Evolutionary conservation across 2,113 vertebrate genomes (phyloP), one percentile per base, ranked within the genome.

Genomic region (Bos indicus): DNA sequence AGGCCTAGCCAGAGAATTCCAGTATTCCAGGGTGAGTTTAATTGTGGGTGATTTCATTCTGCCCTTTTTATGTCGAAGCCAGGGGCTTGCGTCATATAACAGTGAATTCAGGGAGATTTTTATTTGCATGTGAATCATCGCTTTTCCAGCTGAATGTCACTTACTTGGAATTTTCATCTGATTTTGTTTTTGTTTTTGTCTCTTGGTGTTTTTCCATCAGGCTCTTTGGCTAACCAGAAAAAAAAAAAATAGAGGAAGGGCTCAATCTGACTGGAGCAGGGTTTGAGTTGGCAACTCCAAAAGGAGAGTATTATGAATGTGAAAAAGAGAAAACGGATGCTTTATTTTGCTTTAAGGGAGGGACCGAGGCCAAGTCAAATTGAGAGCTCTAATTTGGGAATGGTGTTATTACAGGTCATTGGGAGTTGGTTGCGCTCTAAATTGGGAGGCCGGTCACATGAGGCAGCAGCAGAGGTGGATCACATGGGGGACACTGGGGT

Each of bases 301-400:
- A 98, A 98, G 98, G 98, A 98, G 19, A 14, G 98, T 98, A 97
- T 99, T 98, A 97, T 97, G 98, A 98, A 98, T 97, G 97, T 98
- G 97, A 33, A 97, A 97, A 89, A 89, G 82, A 94, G 95, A 95
- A 97, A 98, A 98, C 98, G 98, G 98, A 98, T 98, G 98, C 98
- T 99, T 98, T 99, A 97, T 99, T 99, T 98, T 23, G 90, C 98
- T 98, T 98, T 88, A 98, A 98, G 98, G 98, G 98, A 96, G 86
- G 98, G 98, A 98, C 28, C 0, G 0, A 96, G 97, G 99, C 99
- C 99, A 99, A 99, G 98, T 98, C 98, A 99, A 99, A 99, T 98
- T 95, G 98, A 98, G 98, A 98, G 97, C 98, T 99, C 99, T 99
- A 99, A 99, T 99, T 99, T 99, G 99, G 99, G 99, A 99, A 98